Evolutionary conservation across 2,113 vertebrate species (phyloP), one percentile per base, ranked within the genome.

Genomic region (Recurvirostra avosetta): DNA sequence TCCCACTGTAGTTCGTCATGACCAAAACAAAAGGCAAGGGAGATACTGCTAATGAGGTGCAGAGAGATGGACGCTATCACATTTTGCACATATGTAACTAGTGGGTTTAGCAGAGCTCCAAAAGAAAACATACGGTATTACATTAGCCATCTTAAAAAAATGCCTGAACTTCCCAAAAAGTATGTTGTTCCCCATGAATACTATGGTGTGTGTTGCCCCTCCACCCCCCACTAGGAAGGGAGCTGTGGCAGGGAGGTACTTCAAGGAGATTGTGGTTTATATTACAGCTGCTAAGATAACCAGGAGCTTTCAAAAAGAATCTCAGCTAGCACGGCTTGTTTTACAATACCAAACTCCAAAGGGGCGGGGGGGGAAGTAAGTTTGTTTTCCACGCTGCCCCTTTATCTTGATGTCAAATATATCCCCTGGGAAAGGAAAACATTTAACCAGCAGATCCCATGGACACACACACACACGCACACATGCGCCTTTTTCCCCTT

Each of bases 321-420:
- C 94, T 83, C 93, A 58, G 77, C 76, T 55, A 86, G 92, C 0
- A 3, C 5, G 7, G 91, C 91, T 90, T 94, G 66, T 92, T 97
- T 95, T 95, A 97, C 90, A 96, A 95, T 95, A 91, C 84, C 71
- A 73, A 85, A 88, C 90, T 93, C 90, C 25, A 41, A 87, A 81
- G 22, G 32, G 72, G 8, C 30, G 38, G 10, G 63, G 45, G 47
- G 12, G 8, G 2, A 92, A 97, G 92, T 90, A 88, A 96, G 95
- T 97, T 97, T 97, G 94, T 97, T 97, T 97, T 97, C 97, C 89
- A 83, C 19, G 0, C 96, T 97, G 77, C 80, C 89, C 63, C 89
- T 97, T 97, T 93, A 97, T 97, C 97, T 97, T 90, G 96, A 90
- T 97, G 95, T 97, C 89, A 97, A 97, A 97, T 95, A 97, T 95